Evolutionary conservation across 2,113 vertebrate genomes (phyloP), one percentile per base, ranked within the genome.

Genomic region (Anas platyrhynchos): DNA sequence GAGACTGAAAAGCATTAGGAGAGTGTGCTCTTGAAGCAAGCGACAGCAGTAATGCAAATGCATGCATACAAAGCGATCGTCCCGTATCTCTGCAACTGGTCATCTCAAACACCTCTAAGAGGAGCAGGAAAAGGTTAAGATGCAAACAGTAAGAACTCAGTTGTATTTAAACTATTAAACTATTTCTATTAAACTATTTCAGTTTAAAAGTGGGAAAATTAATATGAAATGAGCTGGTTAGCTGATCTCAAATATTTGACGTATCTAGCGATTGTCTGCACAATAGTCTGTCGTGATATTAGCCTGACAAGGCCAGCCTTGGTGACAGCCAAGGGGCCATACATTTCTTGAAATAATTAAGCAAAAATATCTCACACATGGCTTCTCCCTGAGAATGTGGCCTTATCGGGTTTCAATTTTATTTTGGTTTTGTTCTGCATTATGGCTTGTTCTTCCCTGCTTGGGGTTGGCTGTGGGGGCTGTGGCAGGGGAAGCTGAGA

Each of bases 271-370:
- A 88, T 94, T 55, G 55, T 82, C 85, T 91, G 58, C 82, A 66
- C 82, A 76, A 83, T 74, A 63, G 84, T 34, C 78, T 7, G 16
- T 73, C 81, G 4, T 81, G 86, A 79, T 91, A 67, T 65, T 73
- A 85, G 83, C 75, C 81, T 93, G 93, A 91, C 93, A 83, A 71
- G 85, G 54, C 86, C 89, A 94, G 13, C 66, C 90, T 78, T 76
- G 91, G 93, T 86, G 92, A 96, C 93, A 93, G 95, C 76, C 81
- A 94, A 92, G 95, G 94, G 93, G 88, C 86, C 82, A 43, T 76
- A 83, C 52, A 7, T 96, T 94, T 96, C 91, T 96, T 97, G 91
- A 96, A 97, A 97, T 94, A 97, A 95, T 96, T 96, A 93, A 84
- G 89, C 83, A 95, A 81, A 97, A 90, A 90, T 78, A 83, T 94